Conservation (phyloP, 2,113 vertebrate species). For the Gorsachius goisagi region DNA sequence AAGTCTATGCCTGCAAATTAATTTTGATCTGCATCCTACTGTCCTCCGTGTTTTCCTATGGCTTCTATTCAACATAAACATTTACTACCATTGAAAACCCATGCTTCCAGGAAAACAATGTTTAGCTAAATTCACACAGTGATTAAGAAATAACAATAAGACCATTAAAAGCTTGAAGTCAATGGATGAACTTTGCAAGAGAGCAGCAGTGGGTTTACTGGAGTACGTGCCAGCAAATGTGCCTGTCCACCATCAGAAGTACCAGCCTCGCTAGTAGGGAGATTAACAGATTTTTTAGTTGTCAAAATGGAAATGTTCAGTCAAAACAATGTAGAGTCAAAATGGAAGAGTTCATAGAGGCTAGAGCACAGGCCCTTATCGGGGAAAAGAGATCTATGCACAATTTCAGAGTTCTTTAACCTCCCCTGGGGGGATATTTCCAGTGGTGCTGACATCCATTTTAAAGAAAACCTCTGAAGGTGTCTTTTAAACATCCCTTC, state of each 20-base stretch:
- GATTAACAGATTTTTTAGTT: neutral
- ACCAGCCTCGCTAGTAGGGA: neutral
- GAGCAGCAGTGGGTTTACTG: neutral
- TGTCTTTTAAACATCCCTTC: neutral
- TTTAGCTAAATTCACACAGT: neutral
- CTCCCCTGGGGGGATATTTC: neutral
- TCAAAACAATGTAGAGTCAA: neutral
- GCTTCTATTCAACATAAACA: constrained; percentile 10
- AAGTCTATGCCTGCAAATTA: neutral
- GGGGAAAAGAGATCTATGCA: neutral
- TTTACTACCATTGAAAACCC: neutral
- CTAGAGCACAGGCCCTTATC: neutral
- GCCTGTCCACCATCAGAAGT: neutral
- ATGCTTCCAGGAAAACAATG: neutral
- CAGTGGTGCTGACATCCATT: neutral
- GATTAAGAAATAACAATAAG: neutral
- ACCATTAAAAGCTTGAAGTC: neutral
- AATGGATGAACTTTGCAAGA: neutral
- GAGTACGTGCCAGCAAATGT: neutral
- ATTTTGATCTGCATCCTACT: neutral
- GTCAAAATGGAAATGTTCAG: too few relatives aligned
- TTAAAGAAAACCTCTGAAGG: neutral
- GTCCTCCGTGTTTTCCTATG: neutral
- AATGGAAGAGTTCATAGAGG: neutral
- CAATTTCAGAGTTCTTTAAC: neutral